Base-by-base conservation (phyloP, 2,113 vertebrate species). In the Lepidiolamprologus cunningtoni region DNA sequence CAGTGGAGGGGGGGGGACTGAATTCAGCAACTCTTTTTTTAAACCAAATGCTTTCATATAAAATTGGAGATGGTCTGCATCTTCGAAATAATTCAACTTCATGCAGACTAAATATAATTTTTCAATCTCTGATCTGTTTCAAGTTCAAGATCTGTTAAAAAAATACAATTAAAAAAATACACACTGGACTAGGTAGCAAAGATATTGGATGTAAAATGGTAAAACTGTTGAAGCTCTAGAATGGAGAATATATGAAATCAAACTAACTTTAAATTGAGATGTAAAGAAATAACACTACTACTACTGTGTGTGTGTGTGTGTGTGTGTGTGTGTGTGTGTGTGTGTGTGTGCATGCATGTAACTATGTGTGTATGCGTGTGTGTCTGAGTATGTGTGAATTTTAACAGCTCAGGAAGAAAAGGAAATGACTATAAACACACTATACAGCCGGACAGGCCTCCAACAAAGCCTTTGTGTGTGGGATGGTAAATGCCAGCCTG, bases 351-450 rank as follows among this genome's bases (percentile, higher is more conserved):
- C 3, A 6, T 40, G 63, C 19, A 21, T 68, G 19, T 57, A 52
- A 31, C 68, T 71, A 68, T 71, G 28, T 73, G 50, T 52, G 61
- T 79, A 47, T 82, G 83, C 37, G 21, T 55, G 53, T n/a, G 73
- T 52, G 58, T 47, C 52, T 73, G 63, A 33, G 55, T 76, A 61
- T 63, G 84, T 63, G 66, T 73, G 21, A 54, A 11, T 58, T 86
- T 90, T 85, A 45, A 89, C 68, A 85, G 53, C 81, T 66, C 68
- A 26, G 37, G 68, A 73, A 45, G 81, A 86, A 88, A 89, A 91
- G 90, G 86, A 93, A 91, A 82, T 40, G 55, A 79, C 82, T 53
- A 57, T 91, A 89, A 91, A 90, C 80, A 81, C 83, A 82, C 81
- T 52, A 76, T 58, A 81, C 42, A 89, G 80, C 61, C 12, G 13